Evolutionary conservation across 2,797 vertebrate species (phyloP), one percentile per base, ranked within the genome.

Genomic region (Lacerta bilineata): DNA sequence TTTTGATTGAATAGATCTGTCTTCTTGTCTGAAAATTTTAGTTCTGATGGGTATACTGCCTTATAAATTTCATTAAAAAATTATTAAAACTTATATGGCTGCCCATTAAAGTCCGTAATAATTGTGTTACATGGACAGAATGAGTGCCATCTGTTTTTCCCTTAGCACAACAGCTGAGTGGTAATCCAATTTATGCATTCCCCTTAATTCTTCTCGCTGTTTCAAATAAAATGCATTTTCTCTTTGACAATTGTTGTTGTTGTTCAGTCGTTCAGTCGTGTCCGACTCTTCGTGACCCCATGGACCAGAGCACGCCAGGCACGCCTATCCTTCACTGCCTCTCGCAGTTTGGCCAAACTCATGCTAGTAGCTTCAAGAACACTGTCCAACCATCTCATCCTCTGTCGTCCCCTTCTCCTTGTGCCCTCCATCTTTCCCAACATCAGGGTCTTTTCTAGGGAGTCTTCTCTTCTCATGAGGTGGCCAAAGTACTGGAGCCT

Each of bases 141-240:
- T 9, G 69, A 79, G 50, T 15, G 86, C 80, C 78, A 43, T 61
- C 50, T 69, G 43, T 59, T 89, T 89, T 90, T 83, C 33, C 27
- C 79, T 78, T 55, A 88, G 41, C 69, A 61, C 11, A 29, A 5
- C 46, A 59, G 11, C 74, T 33, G 13, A 90, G 11, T 50, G 25
- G 74, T 90, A 84, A 74, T 74, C 8, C 13, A 92, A 88, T 85
- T 89, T 50, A 89, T 71, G 55, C 50, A 46, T 84, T 89, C 85
- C 17, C 25, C 59, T 87, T 76, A 29, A 76, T 88, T 23, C 55
- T n/a, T 59, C 72, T 82, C 89, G 23, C 29, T 59, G 4, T 50
- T 50, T 41, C 89, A 82, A 90, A 86, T 36, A 85, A 88, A 87
- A 83, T 50, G 79, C 36, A 76, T 86, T 88, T 88, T 91, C 55